A percentile compares a stretch with the other conserved stretches of the same genome.
Evolutionary conservation across 2,113 vertebrate genomes (phyloP).

Genomic region (Theristicus caerulescens): DNA sequence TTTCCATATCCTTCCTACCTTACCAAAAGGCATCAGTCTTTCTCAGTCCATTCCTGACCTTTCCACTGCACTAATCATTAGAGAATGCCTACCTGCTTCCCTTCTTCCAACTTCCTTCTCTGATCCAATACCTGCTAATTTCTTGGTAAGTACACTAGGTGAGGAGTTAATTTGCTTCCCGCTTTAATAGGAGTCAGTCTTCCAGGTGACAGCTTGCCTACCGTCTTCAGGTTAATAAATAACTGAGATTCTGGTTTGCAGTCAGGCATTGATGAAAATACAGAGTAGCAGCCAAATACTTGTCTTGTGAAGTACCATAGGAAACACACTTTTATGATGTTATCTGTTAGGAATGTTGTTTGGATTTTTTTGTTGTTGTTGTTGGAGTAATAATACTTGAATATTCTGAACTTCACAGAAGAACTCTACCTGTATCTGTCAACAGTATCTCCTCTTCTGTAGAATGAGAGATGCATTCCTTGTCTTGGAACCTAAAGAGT

Average conservation of each 20-base stretch:
- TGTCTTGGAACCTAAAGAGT: background rate
- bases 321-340: background rate
- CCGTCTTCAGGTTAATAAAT: background rate
- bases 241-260: background rate
- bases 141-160: conserved; percentile 43
- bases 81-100: conserved; percentile 17
- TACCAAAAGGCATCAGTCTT: background rate
- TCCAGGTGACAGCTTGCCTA: background rate
- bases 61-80: conserved; percentile 36
- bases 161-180: background rate
- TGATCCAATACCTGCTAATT: conserved; percentile 18
- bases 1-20: background rate
- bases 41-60: conserved; percentile 5
- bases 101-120: conserved; percentile 69
- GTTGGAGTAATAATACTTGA: background rate
- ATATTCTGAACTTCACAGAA: background rate
- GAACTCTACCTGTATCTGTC: background rate
- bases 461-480: background rate
- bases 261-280: background rate
- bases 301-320: background rate
- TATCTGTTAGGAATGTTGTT: background rate
- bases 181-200: background rate
- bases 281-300: background rate
- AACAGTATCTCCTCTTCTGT: background rate
- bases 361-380: background rate